Evolutionary conservation across 1,140 invertebrate species (phyloP).

Genomic region (Platyscapa corneri): DNA sequence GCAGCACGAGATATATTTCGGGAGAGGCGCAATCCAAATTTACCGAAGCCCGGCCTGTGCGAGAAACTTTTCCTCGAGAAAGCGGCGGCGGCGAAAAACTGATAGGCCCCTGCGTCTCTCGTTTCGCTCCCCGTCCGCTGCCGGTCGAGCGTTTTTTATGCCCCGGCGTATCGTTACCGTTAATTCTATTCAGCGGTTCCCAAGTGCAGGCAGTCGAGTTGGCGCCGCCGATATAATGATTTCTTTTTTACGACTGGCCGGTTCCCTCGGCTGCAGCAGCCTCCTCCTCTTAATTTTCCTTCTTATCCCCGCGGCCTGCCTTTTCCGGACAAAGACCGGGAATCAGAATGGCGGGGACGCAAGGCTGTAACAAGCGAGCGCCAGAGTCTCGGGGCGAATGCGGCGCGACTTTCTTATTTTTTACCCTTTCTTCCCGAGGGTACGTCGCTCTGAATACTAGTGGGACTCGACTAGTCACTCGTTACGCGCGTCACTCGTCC

Average conservation of each 20-base stretch:
- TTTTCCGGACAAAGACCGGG: constrained; percentile 35
- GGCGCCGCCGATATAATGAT: constrained; percentile 22
- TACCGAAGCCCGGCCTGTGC: too few species aligned
- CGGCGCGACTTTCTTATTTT: too few species aligned
- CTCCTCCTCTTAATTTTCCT: constrained; percentile 40
- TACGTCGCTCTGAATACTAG: not conserved
- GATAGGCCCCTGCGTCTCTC: not conserved
- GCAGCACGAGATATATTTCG: too few species aligned
- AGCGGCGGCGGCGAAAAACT: too few species aligned
- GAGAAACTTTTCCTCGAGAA: not conserved
- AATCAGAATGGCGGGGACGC: too few species aligned
- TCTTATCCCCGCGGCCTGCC: not conserved
- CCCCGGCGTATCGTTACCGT: not conserved
- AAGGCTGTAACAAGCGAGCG: too few species aligned
- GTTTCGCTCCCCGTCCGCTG: not conserved
- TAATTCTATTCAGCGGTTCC: constrained; percentile 25
- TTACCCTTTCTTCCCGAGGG: not conserved
- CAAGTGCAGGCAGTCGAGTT: not conserved
- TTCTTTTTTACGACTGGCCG: too few species aligned
- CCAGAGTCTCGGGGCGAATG: not conserved
- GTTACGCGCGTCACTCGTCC: constrained; percentile 4
- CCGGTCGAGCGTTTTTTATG: too few species aligned
- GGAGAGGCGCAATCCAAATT: too few species aligned
- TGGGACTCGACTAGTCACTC: not conserved
- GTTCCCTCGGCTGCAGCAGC: constrained; percentile 10